Evolutionary conservation across 2,888 invertebrate species (phyloP), one percentile per base, ranked within the genome.

Genomic region (Netelia melanura): DNA sequence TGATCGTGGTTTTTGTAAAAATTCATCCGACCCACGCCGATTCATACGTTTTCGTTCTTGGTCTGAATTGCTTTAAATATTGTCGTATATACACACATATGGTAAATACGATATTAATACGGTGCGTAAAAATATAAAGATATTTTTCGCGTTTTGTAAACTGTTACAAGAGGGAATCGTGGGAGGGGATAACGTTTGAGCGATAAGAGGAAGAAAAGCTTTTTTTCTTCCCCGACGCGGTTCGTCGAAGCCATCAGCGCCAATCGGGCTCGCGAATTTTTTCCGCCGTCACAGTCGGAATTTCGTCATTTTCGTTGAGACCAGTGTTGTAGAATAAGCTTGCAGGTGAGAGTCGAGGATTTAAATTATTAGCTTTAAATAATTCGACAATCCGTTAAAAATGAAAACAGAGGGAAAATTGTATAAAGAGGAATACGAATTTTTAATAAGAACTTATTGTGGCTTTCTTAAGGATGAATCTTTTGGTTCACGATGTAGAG

Each of bases 21-120:
- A 77, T 75, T 78, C 77, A 70, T 62, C 76, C 58, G 61, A 30
- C 44, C 82, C 90, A 89, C 90, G 90, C 89, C 89, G 87, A 87
- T 87, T 70, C 70, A 77, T 85, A 83, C 78, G 52, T 65, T 83
- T 84, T 67, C 58, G 65, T 58, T 58, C 21, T 58, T 10, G 17
- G 17, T 58, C 5, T 3, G 14, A 58, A 25, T 83, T 65, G 67
- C 62, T 68, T 61, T 17, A 56, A 58, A 14, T 23, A 70, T 14
- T 9, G n/a, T 11, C 30, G 23, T 14, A 52, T 25, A 52, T 23
- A 68, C 21, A 68, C 21, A 52, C 23, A 25, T 48, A 17, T 21
- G 9, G 3, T 21, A 25, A 11, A 17, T 58, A 58, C 14, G 72
- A 43, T 38, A 79, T 9, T 62, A 78, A 78, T 21, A n/a, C 65